Evolutionary conservation across 2,888 invertebrate species (phyloP).

Genomic region (Scaptomyza tumidula): DNA sequence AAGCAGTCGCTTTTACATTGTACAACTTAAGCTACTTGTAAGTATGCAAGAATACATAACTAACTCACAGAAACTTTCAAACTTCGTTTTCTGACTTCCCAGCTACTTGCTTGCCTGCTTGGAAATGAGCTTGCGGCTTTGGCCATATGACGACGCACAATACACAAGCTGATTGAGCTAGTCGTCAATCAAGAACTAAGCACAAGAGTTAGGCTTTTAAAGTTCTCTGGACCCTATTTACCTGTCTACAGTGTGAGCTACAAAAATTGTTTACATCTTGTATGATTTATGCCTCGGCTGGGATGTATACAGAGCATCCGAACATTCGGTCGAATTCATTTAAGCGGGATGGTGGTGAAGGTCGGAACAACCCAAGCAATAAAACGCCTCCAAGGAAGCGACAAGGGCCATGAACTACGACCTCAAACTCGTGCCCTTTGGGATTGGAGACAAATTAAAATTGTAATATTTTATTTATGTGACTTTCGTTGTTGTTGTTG

Average conservation of each 20-base stretch:
- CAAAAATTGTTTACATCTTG: slow-evolving; percentile 48
- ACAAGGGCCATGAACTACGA: slow-evolving; percentile 48
- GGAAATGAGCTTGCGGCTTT: background rate
- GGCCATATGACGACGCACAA: slow-evolving; percentile 7
- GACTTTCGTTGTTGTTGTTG: slow-evolving; percentile 39
- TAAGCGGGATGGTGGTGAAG: slow-evolving; percentile 20
- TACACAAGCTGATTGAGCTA: slow-evolving; percentile 25
- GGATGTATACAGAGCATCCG: slow-evolving; percentile 16
- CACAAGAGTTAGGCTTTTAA: background rate
- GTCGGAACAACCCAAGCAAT: slow-evolving; percentile 19
- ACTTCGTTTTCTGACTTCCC: slow-evolving; percentile 4
- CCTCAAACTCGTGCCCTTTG: slow-evolving; percentile 48
- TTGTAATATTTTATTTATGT: slow-evolving; percentile 79
- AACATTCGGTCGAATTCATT: slow-evolving; percentile 54
- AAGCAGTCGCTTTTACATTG: background rate
- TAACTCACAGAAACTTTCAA: slow-evolving; percentile 7
- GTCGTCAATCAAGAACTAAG: slow-evolving; percentile 27
- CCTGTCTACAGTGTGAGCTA: slow-evolving; percentile 49
- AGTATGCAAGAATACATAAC: slow-evolving; percentile 24
- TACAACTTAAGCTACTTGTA: slow-evolving; percentile 5
- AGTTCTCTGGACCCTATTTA: slow-evolving; percentile 31
- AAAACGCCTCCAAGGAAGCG: slow-evolving; percentile 19
- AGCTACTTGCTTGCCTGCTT: background rate
- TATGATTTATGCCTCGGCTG: slow-evolving; percentile 59
- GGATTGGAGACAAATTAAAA: slow-evolving; percentile 80